Evolutionary conservation across 2,888 invertebrate species (phyloP).

Genomic region (Plagodis pulveraria): DNA sequence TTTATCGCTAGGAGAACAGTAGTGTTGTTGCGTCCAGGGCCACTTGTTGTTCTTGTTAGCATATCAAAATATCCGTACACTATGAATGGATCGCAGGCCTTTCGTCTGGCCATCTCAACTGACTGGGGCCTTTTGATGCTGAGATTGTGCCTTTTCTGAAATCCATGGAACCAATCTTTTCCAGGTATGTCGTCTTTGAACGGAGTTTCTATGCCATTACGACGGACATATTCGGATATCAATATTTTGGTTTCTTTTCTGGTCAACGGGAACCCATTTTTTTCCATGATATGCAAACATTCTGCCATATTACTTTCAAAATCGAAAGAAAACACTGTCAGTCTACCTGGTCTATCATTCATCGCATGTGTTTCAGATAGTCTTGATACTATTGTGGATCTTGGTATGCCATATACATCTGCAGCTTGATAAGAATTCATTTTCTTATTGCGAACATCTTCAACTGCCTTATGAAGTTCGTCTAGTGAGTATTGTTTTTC

Average conservation of each 20-base stretch:
- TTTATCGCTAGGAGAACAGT: constrained; percentile 20
- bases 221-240: constrained; percentile 39
- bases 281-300: constrained; percentile 29
- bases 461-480: constrained; percentile 11
- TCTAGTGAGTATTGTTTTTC: constrained; percentile 9
- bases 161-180: constrained; percentile 42
- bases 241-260: constrained; percentile 42
- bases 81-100: constrained; percentile 35
- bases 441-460: constrained; percentile 13
- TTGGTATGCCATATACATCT: constrained; percentile 15
- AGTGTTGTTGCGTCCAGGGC: constrained; percentile 23
- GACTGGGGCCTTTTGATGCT: constrained; percentile 5
- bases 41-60: constrained; percentile 24
- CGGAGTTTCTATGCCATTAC: constrained; percentile 41
- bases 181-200: constrained; percentile 45
- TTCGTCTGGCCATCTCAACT: constrained; percentile 38
- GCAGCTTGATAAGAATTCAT: constrained; percentile 16
- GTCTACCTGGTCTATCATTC: constrained; percentile 11
- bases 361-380: constrained; percentile 1
- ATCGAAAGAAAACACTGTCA: constrained; percentile 9
- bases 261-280: constrained; percentile 44
- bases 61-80: constrained; percentile 13
- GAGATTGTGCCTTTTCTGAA: constrained; percentile 28
- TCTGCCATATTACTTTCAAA: constrained; percentile 6
- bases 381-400: constrained; percentile 15